A percentile compares a stretch with the other conserved stretches of the same genome.
Conservation (phyloP, 1,140 invertebrate species). For the Sitobion miscanthi region DNA sequence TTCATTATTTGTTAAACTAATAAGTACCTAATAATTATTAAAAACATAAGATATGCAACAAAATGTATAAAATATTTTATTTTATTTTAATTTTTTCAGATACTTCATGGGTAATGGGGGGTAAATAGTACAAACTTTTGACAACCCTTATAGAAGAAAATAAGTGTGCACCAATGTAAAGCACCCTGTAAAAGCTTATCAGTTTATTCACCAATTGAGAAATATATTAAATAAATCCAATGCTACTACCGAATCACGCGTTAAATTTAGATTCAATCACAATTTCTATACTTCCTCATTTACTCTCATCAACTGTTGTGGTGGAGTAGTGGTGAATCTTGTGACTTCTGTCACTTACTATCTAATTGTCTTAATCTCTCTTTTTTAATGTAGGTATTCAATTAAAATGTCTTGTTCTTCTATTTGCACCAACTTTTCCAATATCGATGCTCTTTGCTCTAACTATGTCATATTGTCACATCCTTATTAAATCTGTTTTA, state of each 20-base stretch:
- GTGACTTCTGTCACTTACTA: not conserved
- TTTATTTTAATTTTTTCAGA: too few species aligned
- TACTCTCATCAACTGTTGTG: not conserved
- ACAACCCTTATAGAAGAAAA: not conserved
- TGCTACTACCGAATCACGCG: not conserved
- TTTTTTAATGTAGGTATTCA: not conserved
- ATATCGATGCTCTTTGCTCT: not conserved
- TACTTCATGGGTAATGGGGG: too few species aligned
- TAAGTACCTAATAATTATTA: not conserved
- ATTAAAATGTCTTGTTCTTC: not conserved
- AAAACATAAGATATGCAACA: not conserved
- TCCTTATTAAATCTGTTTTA: not conserved
- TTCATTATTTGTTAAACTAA: not conserved
- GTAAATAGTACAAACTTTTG: not conserved
- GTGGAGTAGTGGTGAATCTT: not conserved
- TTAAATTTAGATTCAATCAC: not conserved
- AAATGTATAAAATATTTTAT: not conserved
- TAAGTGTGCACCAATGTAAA: not conserved
- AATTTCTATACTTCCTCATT: not conserved
- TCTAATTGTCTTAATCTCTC: not conserved
- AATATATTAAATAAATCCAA: not conserved
- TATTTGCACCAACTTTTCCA: not conserved
- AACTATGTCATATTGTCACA: not conserved
- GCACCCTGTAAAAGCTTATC: not conserved
- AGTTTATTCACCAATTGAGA: not conserved